phyloP scores from a whole-genome alignment of 2,113 vertebrate genomes.

The Gopherus evgoodei region DNA sequence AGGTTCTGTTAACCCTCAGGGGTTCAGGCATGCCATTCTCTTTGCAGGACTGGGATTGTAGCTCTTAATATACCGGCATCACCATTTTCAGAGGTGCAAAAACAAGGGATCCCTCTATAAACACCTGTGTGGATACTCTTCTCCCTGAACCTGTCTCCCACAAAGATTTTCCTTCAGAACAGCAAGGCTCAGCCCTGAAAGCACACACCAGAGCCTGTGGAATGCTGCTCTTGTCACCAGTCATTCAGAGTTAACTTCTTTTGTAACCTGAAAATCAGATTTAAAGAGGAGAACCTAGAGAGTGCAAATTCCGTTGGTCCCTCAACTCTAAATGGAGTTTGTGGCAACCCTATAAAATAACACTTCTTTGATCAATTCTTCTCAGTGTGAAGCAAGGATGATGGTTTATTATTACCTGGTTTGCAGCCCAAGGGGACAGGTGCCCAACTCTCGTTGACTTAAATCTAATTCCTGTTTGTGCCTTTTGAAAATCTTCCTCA shows the following conservation, averaged over 20 bases:
- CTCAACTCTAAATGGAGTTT: neutral
- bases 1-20: neutral
- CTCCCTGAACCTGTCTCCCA: neutral
- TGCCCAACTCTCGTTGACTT: no score
- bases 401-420: neutral
- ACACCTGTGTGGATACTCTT: neutral
- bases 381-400: neutral
- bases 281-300: neutral
- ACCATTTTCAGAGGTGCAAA: neutral
- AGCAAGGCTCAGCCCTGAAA: no score
- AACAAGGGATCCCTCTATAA: neutral
- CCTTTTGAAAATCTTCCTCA: no score
- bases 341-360: neutral
- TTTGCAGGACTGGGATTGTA: neutral
- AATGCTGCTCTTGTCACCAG: neutral
- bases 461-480: no score
- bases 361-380: neutral
- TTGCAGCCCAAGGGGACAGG: no score
- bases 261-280: neutral
- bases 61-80: neutral
- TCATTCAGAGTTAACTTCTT: neutral
- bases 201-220: neutral
- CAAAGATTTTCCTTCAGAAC: neutral
- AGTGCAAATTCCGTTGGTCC: neutral
- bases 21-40: fast-evolving